These are phyloP conservation scores for Rynchops niger DNA, from an alignment of 2,113 vertebrate species.

Conservation along the genomic window DNA sequence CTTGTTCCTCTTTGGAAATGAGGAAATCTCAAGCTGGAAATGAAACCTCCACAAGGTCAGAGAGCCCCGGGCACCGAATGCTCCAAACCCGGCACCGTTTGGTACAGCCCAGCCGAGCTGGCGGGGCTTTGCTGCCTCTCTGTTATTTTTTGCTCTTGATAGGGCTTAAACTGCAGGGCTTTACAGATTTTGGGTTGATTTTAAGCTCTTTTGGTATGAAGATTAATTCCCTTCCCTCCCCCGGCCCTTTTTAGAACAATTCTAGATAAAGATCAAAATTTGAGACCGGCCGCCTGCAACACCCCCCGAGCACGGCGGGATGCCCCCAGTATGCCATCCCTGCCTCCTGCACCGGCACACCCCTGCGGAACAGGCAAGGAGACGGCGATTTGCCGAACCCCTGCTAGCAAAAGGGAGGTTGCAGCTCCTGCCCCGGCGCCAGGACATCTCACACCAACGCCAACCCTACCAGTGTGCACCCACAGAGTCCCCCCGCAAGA, in stretches of 20 bases:
- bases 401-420: neutral
- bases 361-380: neutral
- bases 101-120: fast-evolving
- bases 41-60: neutral
- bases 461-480: neutral
- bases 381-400: neutral
- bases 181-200: neutral
- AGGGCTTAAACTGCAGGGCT: constrained; percentile 20
- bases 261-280: neutral
- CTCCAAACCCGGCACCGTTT: neutral
- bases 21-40: neutral
- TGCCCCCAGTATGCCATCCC: neutral
- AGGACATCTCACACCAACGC: fast-evolving
- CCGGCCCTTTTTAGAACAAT: neutral
- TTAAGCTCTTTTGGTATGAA: constrained; percentile 26
- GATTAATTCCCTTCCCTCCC: neutral
- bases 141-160: neutral
- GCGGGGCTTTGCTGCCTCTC: neutral
- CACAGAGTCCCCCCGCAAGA: neutral
- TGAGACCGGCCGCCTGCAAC: neutral
- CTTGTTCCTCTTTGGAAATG: neutral
- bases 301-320: fast-evolving
- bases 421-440: neutral
- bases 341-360: neutral
- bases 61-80: fast-evolving